Conservation (phyloP, 2,888 invertebrate species). For the Acanthosoma haemorrhoidale region DNA sequence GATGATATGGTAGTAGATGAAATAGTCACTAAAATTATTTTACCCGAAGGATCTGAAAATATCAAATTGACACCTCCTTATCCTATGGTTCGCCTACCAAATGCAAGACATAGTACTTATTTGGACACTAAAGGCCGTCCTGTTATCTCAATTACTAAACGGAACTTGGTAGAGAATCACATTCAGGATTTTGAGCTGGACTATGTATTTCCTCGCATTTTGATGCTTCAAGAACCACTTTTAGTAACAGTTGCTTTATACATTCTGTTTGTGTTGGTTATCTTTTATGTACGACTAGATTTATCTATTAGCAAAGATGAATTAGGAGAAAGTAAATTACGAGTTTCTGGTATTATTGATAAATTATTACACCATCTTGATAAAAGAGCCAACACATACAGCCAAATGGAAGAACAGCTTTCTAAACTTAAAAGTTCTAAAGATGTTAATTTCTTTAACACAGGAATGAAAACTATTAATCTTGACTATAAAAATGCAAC, state of each 20-base stretch:
- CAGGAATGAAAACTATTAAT: conserved; percentile 54
- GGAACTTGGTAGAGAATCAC: conserved; percentile 90
- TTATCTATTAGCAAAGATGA: conserved; percentile 71
- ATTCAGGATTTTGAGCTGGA: conserved; percentile 83
- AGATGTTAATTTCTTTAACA: conserved; percentile 48
- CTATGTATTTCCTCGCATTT: conserved; percentile 77
- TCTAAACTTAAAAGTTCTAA: conserved; percentile 57
- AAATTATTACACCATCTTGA: conserved; percentile 56
- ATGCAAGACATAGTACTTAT: conserved; percentile 83
- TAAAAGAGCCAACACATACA: conserved; percentile 55
- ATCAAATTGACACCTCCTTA: conserved; percentile 79
- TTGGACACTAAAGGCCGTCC: conserved; percentile 91
- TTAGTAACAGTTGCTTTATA: conserved; percentile 84
- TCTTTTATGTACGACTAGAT: conserved; percentile 90
- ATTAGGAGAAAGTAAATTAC: conserved; percentile 49
- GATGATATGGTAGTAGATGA: conserved; percentile 96
- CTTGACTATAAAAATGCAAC: conserved; percentile 56
- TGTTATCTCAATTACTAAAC: conserved; percentile 73
- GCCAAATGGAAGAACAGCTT: conserved; percentile 56
- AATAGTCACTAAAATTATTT: conserved; percentile 75
- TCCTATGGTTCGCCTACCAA: conserved; percentile 64
- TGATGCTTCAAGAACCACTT: conserved; percentile 90
- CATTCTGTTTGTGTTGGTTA: conserved; percentile 81
- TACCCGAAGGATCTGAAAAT: conserved; percentile 88
- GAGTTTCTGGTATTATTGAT: conserved; percentile 51